Percentiles rank a stretch among this genome's conserved stretches.
Evolutionary conservation across 2,797 vertebrate species (phyloP).

Genomic region (Microtus californicus): DNA sequence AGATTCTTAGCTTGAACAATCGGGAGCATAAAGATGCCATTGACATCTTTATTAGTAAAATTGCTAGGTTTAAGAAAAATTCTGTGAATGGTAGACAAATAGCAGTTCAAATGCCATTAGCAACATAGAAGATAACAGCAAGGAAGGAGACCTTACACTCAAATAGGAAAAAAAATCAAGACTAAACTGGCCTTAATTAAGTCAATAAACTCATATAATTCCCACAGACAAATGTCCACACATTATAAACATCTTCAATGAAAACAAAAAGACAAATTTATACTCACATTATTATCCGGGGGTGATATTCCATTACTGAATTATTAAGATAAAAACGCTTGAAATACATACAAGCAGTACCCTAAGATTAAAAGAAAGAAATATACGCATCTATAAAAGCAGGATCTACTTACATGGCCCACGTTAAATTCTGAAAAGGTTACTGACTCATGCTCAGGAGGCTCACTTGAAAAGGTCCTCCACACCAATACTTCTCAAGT

Average conservation of each 20-base stretch:
- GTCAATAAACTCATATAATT: constrained; percentile 1
- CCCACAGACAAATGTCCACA: background rate
- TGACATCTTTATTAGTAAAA: background rate
- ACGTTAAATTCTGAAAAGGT: constrained; percentile 29
- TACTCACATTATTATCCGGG: constrained; percentile 97
- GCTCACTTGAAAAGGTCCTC: constrained; percentile 40
- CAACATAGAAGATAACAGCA: background rate
- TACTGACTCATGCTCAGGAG: background rate
- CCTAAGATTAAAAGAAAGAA: constrained; percentile 87
- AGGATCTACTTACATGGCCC: background rate
- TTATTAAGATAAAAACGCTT: constrained; percentile 98
- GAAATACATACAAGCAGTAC: constrained; percentile 97
- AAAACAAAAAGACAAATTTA: constrained; percentile 56
- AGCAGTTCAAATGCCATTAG: constrained; percentile 22
- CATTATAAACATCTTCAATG: constrained; percentile 51
- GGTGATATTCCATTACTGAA: constrained; percentile 98
- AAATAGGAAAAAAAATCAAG: background rate
- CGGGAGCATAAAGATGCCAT: background rate
- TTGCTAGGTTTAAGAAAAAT: background rate
- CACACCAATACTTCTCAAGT: constrained; percentile 4
- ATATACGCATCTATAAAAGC: background rate
- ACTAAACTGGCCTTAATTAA: constrained; percentile 53
- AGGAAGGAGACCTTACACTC: background rate
- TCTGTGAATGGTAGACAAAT: background rate
- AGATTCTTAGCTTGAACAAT: background rate